phyloP scores from a whole-genome alignment of 2,113 vertebrate species.

The Collichthys lucidus region DNA sequence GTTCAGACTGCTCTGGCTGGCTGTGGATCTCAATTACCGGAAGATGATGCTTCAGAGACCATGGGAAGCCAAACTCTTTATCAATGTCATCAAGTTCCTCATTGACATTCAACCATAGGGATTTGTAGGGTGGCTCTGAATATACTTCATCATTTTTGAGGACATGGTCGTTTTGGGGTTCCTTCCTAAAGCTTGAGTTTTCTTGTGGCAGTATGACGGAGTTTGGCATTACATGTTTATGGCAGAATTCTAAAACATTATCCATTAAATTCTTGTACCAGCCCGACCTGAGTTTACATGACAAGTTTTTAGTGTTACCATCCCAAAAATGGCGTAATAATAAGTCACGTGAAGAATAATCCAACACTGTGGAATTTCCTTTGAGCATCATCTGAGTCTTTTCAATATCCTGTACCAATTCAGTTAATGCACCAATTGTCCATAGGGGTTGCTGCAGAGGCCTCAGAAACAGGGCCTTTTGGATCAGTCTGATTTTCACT shows the following conservation, averaged over 20 bases:
- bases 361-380: fast-evolving
- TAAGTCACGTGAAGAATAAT: background rate
- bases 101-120: constrained; percentile 77
- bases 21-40: background rate
- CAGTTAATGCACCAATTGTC: constrained; percentile 15
- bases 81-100: constrained; percentile 76
- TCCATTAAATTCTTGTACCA: background rate
- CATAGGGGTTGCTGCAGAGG: constrained; percentile 50
- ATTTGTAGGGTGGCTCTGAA: constrained; percentile 66
- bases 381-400: background rate
- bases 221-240: background rate
- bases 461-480: background rate
- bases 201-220: constrained; percentile 66
- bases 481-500: background rate
- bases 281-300: background rate
- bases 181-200: background rate
- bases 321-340: constrained; percentile 59
- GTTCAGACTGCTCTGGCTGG: background rate
- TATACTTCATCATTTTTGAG: constrained; percentile 57
- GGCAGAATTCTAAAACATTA: background rate
- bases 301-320: background rate
- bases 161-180: constrained; percentile 43
- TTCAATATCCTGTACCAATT: background rate
- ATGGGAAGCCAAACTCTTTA: constrained; percentile 70
- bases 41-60: constrained; percentile 4